These are phyloP conservation scores for Yoshiicerus persimilis DNA, from an alignment of 1,140 invertebrate species.

Conservation along the genomic window DNA sequence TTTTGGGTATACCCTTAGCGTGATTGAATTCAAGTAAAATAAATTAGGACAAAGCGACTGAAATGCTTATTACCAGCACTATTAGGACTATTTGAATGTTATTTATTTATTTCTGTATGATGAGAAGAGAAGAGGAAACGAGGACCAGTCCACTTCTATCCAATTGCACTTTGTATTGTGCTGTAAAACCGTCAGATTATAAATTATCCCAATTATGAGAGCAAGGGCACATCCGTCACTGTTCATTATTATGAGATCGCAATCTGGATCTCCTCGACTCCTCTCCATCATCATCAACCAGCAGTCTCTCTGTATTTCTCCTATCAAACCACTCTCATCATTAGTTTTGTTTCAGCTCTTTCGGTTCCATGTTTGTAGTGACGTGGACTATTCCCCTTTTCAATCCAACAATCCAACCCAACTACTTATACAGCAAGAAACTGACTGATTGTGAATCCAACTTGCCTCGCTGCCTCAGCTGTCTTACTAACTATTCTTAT, in stretches of 20 bases:
- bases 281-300: slow-evolving; percentile 4
- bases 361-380: not conserved
- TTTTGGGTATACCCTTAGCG: not conserved
- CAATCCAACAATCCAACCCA: not conserved
- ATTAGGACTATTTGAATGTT: not conserved
- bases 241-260: slow-evolving; percentile 29
- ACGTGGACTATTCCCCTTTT: not conserved
- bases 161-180: not conserved
- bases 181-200: slow-evolving; percentile 40
- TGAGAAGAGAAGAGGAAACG: not conserved
- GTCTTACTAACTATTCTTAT: not conserved
- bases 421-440: not conserved
- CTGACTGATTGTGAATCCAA: not conserved
- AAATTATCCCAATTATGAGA: slow-evolving; percentile 43
- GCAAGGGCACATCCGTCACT: slow-evolving; percentile 37
- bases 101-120: not conserved
- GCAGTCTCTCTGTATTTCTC: not conserved
- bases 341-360: slow-evolving; percentile 14
- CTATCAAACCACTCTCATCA: slow-evolving; percentile 8
- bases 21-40: not conserved
- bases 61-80: slow-evolving; percentile 6
- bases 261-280: not conserved
- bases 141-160: not conserved
- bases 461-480: not conserved
- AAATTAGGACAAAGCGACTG: slow-evolving; percentile 5